Conservation (phyloP, 2,113 vertebrate species). For the Eclectus roratus region DNA sequence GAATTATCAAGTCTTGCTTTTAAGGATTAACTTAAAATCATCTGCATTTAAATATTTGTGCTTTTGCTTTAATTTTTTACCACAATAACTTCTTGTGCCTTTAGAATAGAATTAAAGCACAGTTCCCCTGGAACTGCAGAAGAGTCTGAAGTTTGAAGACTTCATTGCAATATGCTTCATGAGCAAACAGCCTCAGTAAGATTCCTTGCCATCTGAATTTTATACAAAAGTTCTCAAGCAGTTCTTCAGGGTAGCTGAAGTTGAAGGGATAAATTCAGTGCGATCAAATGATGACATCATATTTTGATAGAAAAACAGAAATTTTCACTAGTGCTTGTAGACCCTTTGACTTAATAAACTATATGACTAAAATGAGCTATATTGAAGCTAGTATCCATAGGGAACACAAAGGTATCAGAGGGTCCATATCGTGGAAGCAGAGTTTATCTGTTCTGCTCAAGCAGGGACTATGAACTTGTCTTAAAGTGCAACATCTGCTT, state of each 20-base stretch:
- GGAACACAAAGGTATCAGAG: neutral
- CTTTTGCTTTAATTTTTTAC: no score
- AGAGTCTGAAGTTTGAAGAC: neutral
- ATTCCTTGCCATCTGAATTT: neutral
- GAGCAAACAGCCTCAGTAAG: neutral
- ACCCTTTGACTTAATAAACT: neutral
- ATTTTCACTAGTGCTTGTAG: neutral
- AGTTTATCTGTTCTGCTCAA: neutral
- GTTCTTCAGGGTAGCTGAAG: neutral
- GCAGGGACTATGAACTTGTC: neutral
- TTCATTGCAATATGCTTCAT: neutral
- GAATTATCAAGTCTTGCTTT: no score
- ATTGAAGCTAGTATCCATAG: neutral
- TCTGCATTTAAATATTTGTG: no score
- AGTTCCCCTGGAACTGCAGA: neutral
- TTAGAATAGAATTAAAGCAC: neutral
- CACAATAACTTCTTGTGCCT: neutral
- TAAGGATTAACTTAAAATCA: no score
- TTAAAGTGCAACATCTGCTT: neutral
- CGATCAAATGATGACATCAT: neutral
- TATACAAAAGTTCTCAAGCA: neutral
- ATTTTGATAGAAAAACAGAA: neutral
- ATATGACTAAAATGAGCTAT: neutral
- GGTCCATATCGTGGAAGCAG: neutral
- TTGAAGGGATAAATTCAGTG: neutral